Evolutionary conservation across 2,797 vertebrate genomes (phyloP).

Genomic region (Erethizon dorsatum): DNA sequence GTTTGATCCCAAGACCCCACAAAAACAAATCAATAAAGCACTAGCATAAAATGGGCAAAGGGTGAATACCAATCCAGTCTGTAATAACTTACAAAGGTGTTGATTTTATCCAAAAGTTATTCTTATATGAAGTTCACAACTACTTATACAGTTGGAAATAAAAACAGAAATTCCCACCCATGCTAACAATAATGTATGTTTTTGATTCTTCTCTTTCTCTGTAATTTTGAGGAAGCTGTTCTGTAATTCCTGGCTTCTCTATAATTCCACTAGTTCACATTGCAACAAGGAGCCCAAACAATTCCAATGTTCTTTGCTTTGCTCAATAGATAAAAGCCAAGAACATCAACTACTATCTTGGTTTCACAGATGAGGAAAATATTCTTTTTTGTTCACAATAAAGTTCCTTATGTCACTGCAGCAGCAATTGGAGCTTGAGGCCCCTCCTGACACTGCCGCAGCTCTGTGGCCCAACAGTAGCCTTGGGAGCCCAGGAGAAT

Average conservation of each 20-base stretch:
- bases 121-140: conserved; percentile 30
- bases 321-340: conserved; percentile 33
- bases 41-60: not conserved
- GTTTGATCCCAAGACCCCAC: not conserved
- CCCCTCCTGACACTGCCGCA: not conserved
- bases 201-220: not conserved
- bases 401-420: not conserved
- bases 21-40: not conserved
- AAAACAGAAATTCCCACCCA: conserved; percentile 2
- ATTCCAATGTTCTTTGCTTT: not conserved
- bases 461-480: not conserved
- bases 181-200: not conserved
- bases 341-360: not conserved
- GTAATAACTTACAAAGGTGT: conserved; percentile 27
- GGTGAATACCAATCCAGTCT: not conserved
- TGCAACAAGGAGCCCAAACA: not conserved
- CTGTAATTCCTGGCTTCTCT: conserved; percentile 13
- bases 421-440: not conserved
- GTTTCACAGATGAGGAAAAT: not conserved
- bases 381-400: conserved; percentile 14
- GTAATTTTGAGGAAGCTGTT: conserved; percentile 3
- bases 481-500: not conserved
- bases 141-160: not conserved
- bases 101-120: conserved; percentile 36
- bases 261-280: conserved; percentile 6